Evolutionary conservation across 2,888 invertebrate genomes (phyloP), one percentile per base, ranked within the genome.

Genomic region (Rhodophaea formosa): DNA sequence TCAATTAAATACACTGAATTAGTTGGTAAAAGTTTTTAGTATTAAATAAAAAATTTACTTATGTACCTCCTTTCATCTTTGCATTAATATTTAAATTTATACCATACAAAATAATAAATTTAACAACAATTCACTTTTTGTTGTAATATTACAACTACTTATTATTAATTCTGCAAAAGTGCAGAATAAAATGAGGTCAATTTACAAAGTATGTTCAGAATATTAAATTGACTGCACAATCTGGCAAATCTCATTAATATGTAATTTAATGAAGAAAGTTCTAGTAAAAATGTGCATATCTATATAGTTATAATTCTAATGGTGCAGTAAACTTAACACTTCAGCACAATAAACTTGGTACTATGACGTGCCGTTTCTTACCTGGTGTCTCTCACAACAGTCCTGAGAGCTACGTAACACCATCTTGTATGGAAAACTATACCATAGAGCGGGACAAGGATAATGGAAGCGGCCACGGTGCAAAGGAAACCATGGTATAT

Each of bases 341-440:
- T 39, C 35, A 23, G 39, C 30, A 56, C 17, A 16, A 51, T 16
- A 39, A 35, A 51, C 51, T 35, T 35, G 10, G 51, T 12, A 35
- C 52, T 61, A 58, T 23, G 23, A 23, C 23, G 23, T 23, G 23
- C 62, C 23, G 30, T 58, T 68, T 51, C 75, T 94, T 89, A 96
- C 96, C 88, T 93, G 54, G 94, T 55, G 86, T 97, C 97, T 63
- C 97, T 93, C 7, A 95, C 95, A 1, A 93, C 84, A 0, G 97
- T 97, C 74, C 86, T 93, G 42, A 94, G 68, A n/a, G 95, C 95
- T 59, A 97, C 93, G 75, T 95, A 96, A 72, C 95, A 93, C 95
- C 96, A 97, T 76, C 93, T 92, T 80, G 94, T 93, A 64, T 96
- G 95, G 55, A 94, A 95, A 47, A 95, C 91, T 57, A 94, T 82